Evolutionary conservation across 2,113 vertebrate species (phyloP).

Genomic region (Sinosuthora webbiana): DNA sequence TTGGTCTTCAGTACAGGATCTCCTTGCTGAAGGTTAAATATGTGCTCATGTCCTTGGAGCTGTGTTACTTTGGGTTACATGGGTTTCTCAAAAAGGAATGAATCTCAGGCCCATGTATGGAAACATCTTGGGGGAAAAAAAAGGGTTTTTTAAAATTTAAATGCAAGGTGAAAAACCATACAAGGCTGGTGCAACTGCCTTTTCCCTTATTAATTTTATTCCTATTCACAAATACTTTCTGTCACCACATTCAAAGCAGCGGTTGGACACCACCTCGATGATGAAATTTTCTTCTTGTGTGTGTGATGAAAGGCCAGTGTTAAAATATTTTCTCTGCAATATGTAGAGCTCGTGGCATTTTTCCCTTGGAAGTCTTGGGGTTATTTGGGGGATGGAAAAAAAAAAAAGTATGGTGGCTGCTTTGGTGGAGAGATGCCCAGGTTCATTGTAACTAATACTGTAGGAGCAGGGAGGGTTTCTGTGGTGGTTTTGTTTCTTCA

Average conservation of each 20-base stretch:
- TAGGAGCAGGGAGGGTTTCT: not conserved
- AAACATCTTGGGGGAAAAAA: not conserved
- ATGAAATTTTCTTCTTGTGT: not conserved
- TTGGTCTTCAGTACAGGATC: not conserved
- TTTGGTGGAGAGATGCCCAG: not conserved
- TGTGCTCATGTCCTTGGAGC: fast-evolving
- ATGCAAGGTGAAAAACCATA: fast-evolving
- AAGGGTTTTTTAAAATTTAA: not conserved
- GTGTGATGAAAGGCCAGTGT: not conserved
- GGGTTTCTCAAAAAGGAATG: not conserved
- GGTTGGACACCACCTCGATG: not conserved
- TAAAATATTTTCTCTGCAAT: not conserved
- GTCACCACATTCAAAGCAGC: not conserved
- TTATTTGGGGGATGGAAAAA: fast-evolving
- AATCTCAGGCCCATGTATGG: not conserved
- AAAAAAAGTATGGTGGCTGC: not conserved
- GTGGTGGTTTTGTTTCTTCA: not conserved
- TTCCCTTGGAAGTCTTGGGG: not conserved
- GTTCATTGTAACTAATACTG: not conserved
- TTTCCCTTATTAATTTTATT: not conserved
- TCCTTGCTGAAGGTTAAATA: not conserved
- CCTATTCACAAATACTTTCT: not conserved
- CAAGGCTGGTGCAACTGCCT: fast-evolving
- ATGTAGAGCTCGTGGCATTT: fast-evolving
- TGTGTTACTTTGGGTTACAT: not conserved